Evolutionary conservation across 2,113 vertebrate genomes (phyloP).

Genomic region (Phainopepla nitens): DNA sequence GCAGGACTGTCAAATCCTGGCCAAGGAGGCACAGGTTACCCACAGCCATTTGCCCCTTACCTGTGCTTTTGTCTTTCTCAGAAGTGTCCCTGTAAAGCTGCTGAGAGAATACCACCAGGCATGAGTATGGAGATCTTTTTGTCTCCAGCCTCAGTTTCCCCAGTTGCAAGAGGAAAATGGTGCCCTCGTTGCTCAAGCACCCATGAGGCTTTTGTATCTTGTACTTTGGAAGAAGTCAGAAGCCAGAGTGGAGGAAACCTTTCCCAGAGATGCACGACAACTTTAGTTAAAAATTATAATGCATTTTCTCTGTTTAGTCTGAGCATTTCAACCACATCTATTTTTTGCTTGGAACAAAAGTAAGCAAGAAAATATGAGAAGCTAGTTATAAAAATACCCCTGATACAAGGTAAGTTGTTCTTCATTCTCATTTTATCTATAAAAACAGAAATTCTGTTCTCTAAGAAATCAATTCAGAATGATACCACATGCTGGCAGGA

Average conservation of each 20-base stretch:
- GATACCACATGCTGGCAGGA: not conserved
- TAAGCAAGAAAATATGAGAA: not conserved
- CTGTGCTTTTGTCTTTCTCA: not conserved
- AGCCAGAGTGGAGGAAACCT: not conserved
- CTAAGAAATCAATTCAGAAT: not conserved
- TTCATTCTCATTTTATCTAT: not conserved
- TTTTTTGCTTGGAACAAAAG: not conserved
- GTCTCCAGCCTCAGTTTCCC: not conserved
- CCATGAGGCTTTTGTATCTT: not conserved
- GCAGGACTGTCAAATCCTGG: not conserved
- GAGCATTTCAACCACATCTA: not conserved
- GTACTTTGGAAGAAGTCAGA: not conserved
- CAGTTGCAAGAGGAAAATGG: not conserved
- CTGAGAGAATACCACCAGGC: not conserved
- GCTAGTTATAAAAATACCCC: not conserved
- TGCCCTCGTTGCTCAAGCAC: not conserved
- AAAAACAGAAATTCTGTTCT: constrained; percentile 11
- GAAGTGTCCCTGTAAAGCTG: not conserved
- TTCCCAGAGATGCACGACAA: not conserved
- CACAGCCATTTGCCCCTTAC: not conserved
- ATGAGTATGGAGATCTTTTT: not conserved
- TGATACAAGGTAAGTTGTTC: not conserved
- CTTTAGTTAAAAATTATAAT: not conserved
- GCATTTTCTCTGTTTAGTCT: not conserved
- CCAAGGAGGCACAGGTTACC: not conserved